Evolutionary conservation across 2,888 invertebrate species (phyloP).

Genomic region (Apamea sordens): DNA sequence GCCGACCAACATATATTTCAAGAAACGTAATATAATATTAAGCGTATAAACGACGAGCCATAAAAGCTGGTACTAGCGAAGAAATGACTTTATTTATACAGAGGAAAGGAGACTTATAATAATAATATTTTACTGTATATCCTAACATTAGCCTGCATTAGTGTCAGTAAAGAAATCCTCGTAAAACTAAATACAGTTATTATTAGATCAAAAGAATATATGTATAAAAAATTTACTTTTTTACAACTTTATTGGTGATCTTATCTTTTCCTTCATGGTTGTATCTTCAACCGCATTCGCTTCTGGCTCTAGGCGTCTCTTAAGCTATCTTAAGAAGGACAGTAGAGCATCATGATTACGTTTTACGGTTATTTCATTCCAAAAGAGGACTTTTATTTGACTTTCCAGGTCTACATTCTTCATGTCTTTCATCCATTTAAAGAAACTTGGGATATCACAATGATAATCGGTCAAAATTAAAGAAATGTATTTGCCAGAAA

Average conservation of each 20-base stretch:
- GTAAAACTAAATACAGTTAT: slow-evolving; percentile 29
- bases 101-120: slow-evolving; percentile 25
- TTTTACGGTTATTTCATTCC: not conserved
- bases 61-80: slow-evolving; percentile 41
- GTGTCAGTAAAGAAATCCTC: slow-evolving; percentile 36
- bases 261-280: not conserved
- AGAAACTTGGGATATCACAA: not conserved
- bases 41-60: slow-evolving; percentile 40
- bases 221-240: slow-evolving; percentile 1
- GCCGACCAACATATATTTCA: slow-evolving; percentile 1
- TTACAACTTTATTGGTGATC: not conserved
- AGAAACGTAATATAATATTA: slow-evolving; percentile 20
- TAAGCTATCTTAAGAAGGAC: too few relatives aligned
- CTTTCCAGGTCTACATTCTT: not conserved
- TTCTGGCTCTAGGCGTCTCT: not conserved
- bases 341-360: not conserved
- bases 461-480: not conserved
- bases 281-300: not conserved
- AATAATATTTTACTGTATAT: slow-evolving; percentile 31
- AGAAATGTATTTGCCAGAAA: not conserved
- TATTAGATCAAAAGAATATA: slow-evolving; percentile 23
- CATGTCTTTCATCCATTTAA: not conserved
- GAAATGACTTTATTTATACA: slow-evolving; percentile 53
- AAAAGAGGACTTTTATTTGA: not conserved
- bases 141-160: slow-evolving; percentile 44